Evolutionary conservation across 2,113 vertebrate genomes (phyloP), one percentile per base, ranked within the genome.

Genomic region (Hystrix cristata): DNA sequence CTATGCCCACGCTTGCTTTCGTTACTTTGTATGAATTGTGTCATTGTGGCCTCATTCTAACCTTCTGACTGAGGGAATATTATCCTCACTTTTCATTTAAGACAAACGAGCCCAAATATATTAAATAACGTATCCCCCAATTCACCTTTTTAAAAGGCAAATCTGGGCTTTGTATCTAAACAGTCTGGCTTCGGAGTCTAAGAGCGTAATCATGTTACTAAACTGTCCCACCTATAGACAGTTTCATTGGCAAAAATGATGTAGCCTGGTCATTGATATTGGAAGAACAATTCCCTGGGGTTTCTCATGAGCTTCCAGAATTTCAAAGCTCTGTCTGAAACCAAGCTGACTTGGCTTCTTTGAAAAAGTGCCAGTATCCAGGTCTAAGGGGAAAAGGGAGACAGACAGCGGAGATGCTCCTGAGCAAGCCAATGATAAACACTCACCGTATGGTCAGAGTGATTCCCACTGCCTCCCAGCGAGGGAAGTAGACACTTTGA

Each of bases 401-500:
- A 92, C 82, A 98, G 97, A 98, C 96, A 97, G 98, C 60, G 3
- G 97, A 97, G 96, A 98, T 94, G 89, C 95, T 98, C 97, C 98
- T 98, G 97, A 96, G 55, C 97, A 97, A 96, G 72, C 78, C 48
- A 93, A 64, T 97, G 97, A 97, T 97, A 98, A 98, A 98, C 93
- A 97, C 86, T 92, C 87, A 97, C 98, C 98, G 98, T 98, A 98
- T 98, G 98, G 98, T 98, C 98, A 98, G 98, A 98, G 98, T 97
- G 96, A 97, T 97, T 98, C 96, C 95, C 95, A 96, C 94, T 97
- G 93, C 91, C 86, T 97, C 80, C 96, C 97, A 98, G 98, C 98
- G 98, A 98, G 98, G 94, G 96, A 97, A 96, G 96, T 92, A 98
- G 98, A 98, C 98, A 98, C 97, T 98, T 98, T 96, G 97, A 94